Base-by-base conservation (phyloP, 2,888 invertebrate species). In the Mythimna ferrago region DNA sequence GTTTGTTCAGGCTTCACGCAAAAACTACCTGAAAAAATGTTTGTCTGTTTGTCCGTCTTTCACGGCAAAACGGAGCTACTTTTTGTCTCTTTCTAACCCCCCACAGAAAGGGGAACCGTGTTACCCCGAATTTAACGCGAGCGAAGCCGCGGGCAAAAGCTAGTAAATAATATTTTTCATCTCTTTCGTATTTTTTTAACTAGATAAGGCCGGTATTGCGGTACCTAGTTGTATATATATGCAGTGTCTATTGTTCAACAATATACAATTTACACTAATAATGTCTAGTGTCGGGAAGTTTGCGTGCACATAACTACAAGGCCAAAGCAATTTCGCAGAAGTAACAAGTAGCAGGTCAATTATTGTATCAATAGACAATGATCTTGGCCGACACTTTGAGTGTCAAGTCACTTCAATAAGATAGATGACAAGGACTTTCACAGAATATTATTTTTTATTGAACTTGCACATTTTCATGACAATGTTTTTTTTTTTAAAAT, bases 341-440 rank as follows among this genome's bases (percentile, higher is more conserved):
- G 79, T 67, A 72, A 81, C 67, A 35, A 66, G 74, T 77, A 66
- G 60, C 73, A 72, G 76, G 78, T 85, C 84, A 85, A 85, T 83
- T 76, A 70, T 75, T 61, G 72, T 80, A 77, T 81, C 71, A 76
- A 81, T 83, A 80, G 76, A 75, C 76, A 85, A 82, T 83, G 80
- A 83, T 82, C 73, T 83, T 83, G 73, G 63, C 57, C 67, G 63
- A 72, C 73, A 73, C 76, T 77, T 73, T 56, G 61, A 61, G 21
- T 41, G 41, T 61, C 41, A 61, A 41, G 41, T 41, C 21, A 61
- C 41, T 38, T 60, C 41, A 61, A 21, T 7, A 9, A 41, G 41
- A 41, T 21, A 14, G 21, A 61, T 21, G 16, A 14, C 61, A 62
- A 44, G 21, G 62, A 62, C 21, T 62, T 26, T 26, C 26, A 26